phyloP scores from a whole-genome alignment of 2,888 invertebrate species.

The Hyppa rectilinea region DNA sequence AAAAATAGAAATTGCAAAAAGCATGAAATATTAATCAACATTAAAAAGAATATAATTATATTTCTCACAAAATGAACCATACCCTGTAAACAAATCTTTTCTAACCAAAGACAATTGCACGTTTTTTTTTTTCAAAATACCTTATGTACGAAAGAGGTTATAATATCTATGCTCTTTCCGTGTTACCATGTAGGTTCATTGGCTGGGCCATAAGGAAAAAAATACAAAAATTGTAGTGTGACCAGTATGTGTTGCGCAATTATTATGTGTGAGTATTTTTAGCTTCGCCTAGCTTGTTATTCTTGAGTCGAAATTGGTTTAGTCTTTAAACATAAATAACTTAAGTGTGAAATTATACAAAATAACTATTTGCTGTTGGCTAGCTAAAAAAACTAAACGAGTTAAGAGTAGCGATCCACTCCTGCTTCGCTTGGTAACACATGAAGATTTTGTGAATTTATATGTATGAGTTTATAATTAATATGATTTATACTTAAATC shows the following conservation, averaged over 20 bases:
- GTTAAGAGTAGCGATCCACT: background rate
- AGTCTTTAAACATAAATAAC: slow-evolving; percentile 34
- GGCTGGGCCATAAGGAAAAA: slow-evolving; percentile 54
- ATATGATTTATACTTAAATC: background rate
- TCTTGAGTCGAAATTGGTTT: slow-evolving; percentile 12
- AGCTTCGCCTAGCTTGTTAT: slow-evolving; percentile 23
- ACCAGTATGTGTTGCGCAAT: slow-evolving; percentile 46
- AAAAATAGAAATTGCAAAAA: too few species aligned
- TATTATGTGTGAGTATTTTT: slow-evolving; percentile 44
- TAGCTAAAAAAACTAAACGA: slow-evolving; percentile 16
- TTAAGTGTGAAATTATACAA: slow-evolving; percentile 26
- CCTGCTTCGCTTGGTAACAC: background rate
- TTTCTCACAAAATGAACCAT: too few species aligned
- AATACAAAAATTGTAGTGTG: slow-evolving; percentile 39
- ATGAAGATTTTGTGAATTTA: background rate
- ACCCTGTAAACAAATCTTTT: background rate
- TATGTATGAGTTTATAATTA: background rate
- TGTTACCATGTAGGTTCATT: slow-evolving; percentile 48
- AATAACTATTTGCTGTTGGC: slow-evolving; percentile 15
- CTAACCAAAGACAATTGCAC: background rate
- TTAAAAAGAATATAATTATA: too few species aligned
- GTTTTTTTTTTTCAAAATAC: slow-evolving; percentile 2
- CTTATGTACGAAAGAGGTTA: background rate
- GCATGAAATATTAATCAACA: too few species aligned
- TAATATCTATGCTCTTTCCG: slow-evolving; percentile 33